These are phyloP conservation scores for Diadumene lineata DNA, from an alignment of 92 coral and sea anemone species.

Conservation along the genomic window DNA sequence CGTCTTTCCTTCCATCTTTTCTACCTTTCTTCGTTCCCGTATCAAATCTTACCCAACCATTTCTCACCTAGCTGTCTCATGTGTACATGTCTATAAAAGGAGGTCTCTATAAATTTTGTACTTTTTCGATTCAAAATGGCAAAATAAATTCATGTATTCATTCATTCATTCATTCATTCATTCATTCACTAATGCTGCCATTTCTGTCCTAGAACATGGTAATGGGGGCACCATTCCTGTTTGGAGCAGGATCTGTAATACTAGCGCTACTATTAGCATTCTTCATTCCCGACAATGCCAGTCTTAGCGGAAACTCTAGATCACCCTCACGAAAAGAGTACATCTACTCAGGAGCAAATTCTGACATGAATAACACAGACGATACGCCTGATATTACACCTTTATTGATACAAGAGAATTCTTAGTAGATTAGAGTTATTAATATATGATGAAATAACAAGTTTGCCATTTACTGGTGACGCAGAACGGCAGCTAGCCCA, in stretches of 20 bases:
- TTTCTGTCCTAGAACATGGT: conserved; percentile 70
- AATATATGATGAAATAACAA: not conserved
- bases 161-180: not conserved
- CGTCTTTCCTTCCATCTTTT: not conserved
- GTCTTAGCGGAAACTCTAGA: conserved; percentile 39
- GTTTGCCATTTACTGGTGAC: no score
- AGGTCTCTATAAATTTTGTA: no score
- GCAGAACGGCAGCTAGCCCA: no score
- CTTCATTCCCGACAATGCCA: conserved; percentile 87
- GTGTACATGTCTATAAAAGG: no score
- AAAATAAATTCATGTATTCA: not conserved
- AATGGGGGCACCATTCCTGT: conserved; percentile 94
- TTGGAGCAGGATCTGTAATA: conserved; percentile 97
- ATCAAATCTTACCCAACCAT: no score
- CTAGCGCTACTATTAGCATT: conserved; percentile 90
- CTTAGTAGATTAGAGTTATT: not conserved
- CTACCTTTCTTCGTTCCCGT: not conserved
- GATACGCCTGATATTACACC: conserved; percentile 48
- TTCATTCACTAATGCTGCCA: not conserved
- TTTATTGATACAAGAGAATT: conserved; percentile 29
- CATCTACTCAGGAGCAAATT: conserved; percentile 45
- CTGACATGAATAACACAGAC: conserved; percentile 32
- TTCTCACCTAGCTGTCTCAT: not conserved
- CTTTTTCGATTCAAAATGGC: no score
- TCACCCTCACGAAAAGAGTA: conserved; percentile 77